Conservation (phyloP, 2,113 vertebrate genomes). For the Amphiprion ocellaris region DNA sequence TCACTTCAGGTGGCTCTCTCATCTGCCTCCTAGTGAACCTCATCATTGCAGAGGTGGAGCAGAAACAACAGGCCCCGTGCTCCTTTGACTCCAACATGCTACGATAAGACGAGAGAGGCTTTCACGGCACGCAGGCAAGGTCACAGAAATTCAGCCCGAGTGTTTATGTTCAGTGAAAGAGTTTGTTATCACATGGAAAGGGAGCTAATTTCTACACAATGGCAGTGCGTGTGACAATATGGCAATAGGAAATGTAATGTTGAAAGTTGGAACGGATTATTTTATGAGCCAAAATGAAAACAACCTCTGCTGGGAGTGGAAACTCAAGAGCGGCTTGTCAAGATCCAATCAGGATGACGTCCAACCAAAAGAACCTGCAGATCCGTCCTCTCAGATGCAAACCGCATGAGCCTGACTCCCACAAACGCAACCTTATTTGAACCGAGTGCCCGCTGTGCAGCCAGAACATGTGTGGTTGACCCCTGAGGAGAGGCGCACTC, state of each 20-base stretch:
- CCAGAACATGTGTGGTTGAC: slow-evolving; percentile 14
- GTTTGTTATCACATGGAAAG: slow-evolving; percentile 61
- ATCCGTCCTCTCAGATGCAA: slow-evolving; percentile 2
- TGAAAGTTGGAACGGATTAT: slow-evolving; percentile 30
- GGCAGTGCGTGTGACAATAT: slow-evolving; percentile 1
- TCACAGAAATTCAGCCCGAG: slow-evolving; percentile 20
- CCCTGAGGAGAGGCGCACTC: slow-evolving; percentile 33
- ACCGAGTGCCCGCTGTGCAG: slow-evolving; percentile 31
- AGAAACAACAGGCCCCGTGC: slow-evolving; percentile 14
- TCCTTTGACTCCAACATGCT: not conserved
- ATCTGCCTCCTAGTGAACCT: slow-evolving; percentile 6
- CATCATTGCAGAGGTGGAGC: not conserved
- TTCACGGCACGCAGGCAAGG: slow-evolving; percentile 38
- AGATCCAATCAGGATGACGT: slow-evolving; percentile 7
- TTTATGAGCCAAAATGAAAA: slow-evolving; percentile 55
- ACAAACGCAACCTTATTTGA: slow-evolving; percentile 40
- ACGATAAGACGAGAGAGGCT: not conserved
- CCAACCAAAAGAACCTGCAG: not conserved
- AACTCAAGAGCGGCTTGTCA: not conserved
- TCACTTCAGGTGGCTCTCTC: slow-evolving; percentile 53
- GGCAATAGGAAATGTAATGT: slow-evolving; percentile 62
- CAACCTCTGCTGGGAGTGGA: slow-evolving; percentile 17
- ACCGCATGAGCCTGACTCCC: slow-evolving; percentile 6
- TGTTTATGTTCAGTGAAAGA: slow-evolving; percentile 65
- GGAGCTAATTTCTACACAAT: slow-evolving; percentile 69